phyloP scores from a whole-genome alignment of 2,113 vertebrate genomes.

The Spheniscus mendiculus region DNA sequence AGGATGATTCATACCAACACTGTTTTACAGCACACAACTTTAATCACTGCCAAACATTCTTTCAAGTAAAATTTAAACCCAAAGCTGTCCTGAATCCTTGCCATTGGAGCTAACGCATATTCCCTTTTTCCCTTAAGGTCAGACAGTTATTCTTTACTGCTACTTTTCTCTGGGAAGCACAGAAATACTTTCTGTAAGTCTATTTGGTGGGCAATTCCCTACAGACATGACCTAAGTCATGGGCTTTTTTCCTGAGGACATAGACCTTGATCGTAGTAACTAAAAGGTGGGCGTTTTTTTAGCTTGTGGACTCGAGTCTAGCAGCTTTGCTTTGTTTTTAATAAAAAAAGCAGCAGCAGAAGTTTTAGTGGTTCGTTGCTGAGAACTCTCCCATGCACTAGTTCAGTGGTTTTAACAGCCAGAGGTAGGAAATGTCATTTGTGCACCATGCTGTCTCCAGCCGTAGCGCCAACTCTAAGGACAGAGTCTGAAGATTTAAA shows the following conservation, averaged over 20 bases:
- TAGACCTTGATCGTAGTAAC: not conserved
- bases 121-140: not conserved
- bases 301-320: not conserved
- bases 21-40: not conserved
- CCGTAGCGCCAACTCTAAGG: not conserved
- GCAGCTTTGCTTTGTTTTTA: not conserved
- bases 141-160: not conserved
- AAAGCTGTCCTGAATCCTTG: not conserved
- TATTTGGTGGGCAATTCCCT: not conserved
- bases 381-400: not conserved
- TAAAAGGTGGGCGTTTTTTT: not conserved
- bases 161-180: not conserved
- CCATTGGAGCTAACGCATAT: not conserved
- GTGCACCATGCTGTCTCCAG: not conserved
- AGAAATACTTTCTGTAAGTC: conserved; percentile 5
- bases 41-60: not conserved
- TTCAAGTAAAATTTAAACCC: conserved; percentile 8
- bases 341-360: not conserved
- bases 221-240: not conserved
- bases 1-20: not conserved
- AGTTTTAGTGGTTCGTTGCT: not conserved
- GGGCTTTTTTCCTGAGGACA: not conserved
- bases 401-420: not conserved
- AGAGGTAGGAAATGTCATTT: not conserved
- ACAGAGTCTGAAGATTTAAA: not conserved